Percentiles rank a stretch among this genome's conserved stretches.
Evolutionary conservation across 2,888 invertebrate genomes (phyloP).

Genomic region (Linnaemya vulpina): DNA sequence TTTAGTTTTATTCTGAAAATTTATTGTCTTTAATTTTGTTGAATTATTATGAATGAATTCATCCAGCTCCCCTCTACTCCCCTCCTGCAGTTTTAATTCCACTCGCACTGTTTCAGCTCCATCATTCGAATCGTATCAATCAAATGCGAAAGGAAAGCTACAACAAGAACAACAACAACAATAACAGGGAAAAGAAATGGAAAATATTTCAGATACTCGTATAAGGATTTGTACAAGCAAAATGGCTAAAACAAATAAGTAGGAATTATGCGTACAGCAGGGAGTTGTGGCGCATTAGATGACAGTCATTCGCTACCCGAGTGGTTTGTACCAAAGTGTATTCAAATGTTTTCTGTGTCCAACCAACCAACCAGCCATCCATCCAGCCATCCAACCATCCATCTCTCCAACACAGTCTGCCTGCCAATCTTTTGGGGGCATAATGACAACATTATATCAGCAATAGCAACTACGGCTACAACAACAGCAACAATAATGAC

Average conservation of each 20-base stretch:
- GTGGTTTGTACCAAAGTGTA: neutral
- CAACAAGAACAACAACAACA: slow-evolving; percentile 2
- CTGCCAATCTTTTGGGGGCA: slow-evolving; percentile 51
- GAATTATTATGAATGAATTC: slow-evolving; percentile 52
- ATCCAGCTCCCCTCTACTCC: slow-evolving; percentile 15
- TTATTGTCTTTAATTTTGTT: slow-evolving; percentile 44
- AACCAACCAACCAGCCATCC: neutral
- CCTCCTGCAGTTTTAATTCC: slow-evolving; percentile 14
- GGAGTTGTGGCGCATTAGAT: slow-evolving; percentile 53
- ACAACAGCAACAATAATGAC: slow-evolving; percentile 60
- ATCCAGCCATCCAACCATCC: slow-evolving; percentile 40
- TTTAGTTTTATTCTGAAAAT: neutral
- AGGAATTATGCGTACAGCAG: slow-evolving; percentile 1
- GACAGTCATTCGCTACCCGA: slow-evolving; percentile 54
- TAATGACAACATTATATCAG: slow-evolving; percentile 69
- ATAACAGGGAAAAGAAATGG: slow-evolving; percentile 23
- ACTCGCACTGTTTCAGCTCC: slow-evolving; percentile 56
- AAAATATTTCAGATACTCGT: slow-evolving; percentile 22
- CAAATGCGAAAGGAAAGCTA: slow-evolving; percentile 55
- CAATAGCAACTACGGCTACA: slow-evolving; percentile 52
- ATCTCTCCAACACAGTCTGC: slow-evolving; percentile 34
- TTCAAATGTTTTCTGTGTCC: slow-evolving; percentile 24
- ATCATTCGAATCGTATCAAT: slow-evolving; percentile 70
- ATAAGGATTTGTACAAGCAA: slow-evolving; percentile 50
- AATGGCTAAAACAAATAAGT: slow-evolving; percentile 43